Conservation (phyloP, 2,797 vertebrate species). For the Dallia pectoralis region DNA sequence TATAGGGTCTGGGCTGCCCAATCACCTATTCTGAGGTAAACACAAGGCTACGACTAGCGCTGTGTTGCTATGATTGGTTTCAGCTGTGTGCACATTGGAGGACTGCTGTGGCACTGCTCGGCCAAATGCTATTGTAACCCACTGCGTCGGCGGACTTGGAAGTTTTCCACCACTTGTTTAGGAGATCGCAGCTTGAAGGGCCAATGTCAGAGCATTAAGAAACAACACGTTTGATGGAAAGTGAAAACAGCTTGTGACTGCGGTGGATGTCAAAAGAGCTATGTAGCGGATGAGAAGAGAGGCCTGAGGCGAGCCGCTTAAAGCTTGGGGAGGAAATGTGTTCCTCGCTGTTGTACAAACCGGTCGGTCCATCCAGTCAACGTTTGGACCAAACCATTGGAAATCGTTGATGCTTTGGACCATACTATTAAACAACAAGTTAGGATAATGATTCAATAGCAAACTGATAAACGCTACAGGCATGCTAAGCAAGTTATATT, state of each 20-base stretch:
- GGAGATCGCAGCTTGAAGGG: constrained; percentile 49
- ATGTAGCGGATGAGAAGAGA: constrained; percentile 32
- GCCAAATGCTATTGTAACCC: constrained; percentile 24
- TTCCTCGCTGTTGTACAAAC: constrained; percentile 7
- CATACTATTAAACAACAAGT: neutral
- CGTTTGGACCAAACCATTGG: neutral
- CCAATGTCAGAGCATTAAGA: constrained; percentile 31
- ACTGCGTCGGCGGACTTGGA: constrained; percentile 29
- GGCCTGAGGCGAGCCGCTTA: constrained; percentile 21
- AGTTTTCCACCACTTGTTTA: constrained; percentile 35
- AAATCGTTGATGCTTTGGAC: neutral
- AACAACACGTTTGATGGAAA: constrained; percentile 46
- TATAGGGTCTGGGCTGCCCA: constrained; percentile 40
- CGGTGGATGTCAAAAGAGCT: constrained; percentile 36
- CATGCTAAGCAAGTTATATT: neutral
- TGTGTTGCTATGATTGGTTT: constrained; percentile 60
- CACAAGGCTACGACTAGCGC: constrained; percentile 31
- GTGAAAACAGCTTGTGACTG: constrained; percentile 55
- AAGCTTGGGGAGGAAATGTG: constrained; percentile 10
- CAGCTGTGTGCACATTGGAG: constrained; percentile 52
- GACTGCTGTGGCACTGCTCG: neutral
- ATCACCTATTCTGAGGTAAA: constrained; percentile 52
- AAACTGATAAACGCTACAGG: neutral
- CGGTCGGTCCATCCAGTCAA: neutral
- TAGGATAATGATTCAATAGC: neutral